A percentile compares a stretch with the other conserved stretches of the same genome.
These are phyloP conservation scores for Babylonia areolata DNA, from an alignment of 1,140 invertebrate genomes.

Conservation along the genomic window DNA sequence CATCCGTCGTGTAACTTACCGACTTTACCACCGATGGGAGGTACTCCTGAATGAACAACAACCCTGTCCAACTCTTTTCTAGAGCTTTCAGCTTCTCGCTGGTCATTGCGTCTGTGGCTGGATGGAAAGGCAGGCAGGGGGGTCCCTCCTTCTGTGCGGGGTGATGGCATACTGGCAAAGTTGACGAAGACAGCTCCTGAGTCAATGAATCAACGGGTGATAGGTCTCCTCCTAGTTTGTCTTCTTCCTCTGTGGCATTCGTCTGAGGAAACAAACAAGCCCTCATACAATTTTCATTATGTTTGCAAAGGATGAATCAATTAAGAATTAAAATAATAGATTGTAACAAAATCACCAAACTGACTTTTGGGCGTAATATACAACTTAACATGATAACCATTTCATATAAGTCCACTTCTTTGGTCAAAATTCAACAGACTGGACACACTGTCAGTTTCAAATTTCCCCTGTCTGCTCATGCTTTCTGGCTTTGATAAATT, in stretches of 20 bases:
- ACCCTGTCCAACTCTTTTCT: background rate
- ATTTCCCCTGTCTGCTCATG: too few relatives aligned
- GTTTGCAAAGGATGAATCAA: too few relatives aligned
- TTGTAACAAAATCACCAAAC: too few relatives aligned
- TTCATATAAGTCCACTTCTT: too few relatives aligned
- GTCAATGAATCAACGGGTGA: background rate
- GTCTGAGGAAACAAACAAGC: background rate
- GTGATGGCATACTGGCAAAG: background rate
- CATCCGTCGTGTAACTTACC: slow-evolving; percentile 3
- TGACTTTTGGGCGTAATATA: too few relatives aligned
- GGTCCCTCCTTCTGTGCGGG: background rate
- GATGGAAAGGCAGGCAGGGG: background rate
- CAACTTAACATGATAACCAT: too few relatives aligned
- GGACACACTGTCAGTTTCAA: too few relatives aligned
- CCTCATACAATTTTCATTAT: too few relatives aligned
- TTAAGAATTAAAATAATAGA: too few relatives aligned
- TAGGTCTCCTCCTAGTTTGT: background rate
- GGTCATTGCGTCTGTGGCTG: background rate
- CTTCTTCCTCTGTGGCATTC: background rate
- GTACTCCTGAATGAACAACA: too few relatives aligned
- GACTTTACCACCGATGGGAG: background rate
- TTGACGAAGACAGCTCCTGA: background rate
- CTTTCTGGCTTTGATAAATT: too few relatives aligned
- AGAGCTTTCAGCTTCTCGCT: background rate
- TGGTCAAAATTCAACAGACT: too few relatives aligned